Base-by-base conservation (phyloP, 1,140 invertebrate genomes). In the Drosophila ercepeae region DNA sequence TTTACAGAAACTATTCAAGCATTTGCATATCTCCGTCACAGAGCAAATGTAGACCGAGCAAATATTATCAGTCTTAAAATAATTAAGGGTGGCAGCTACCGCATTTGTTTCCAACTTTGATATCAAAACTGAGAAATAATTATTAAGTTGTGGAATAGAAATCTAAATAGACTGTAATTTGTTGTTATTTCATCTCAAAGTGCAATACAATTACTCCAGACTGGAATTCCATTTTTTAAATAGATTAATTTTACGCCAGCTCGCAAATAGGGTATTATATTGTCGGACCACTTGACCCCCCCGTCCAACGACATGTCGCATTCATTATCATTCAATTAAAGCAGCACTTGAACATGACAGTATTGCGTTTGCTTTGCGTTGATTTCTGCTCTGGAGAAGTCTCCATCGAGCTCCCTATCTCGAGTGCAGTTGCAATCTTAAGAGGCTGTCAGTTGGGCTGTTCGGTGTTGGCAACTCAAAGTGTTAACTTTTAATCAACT, bases 261-360 rank as follows among this genome's bases (percentile, higher is more conserved):
- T 0, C 18, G 2, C 3, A 7, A 16, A 9, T 8, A 60, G 50
- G n/a, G 50, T 55, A 44, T 61, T 23, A 6, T 18, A 21, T 16
- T 5, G 11, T 32, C 51, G 4, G 39, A 27, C 51, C 18, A 55
- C 36, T 60, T 60, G 23, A 54, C 23, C 23, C 14, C 18, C 19
- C 11, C 16, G 3, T n/a, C n/a, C 8, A 19, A 13, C 46, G 8
- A 13, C 13, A 9, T 29, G 46, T 27, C 52, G 34, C n/a, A 60
- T 25, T 54, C 36, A 65, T 68, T 65, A 65, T 54, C 34, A 46
- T 39, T 34, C 51, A 64, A 63, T 65, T 68, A 65, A 65, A 34
- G 14, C 27, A 44, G 46, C 42, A 64, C 64, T 68, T 68, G 64
- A 68, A 21, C n/a, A 46, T 53, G 48, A 53, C 39, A 44, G 29